Conservation (phyloP, 2,113 vertebrate species). For the Pontoporia blainvillei region DNA sequence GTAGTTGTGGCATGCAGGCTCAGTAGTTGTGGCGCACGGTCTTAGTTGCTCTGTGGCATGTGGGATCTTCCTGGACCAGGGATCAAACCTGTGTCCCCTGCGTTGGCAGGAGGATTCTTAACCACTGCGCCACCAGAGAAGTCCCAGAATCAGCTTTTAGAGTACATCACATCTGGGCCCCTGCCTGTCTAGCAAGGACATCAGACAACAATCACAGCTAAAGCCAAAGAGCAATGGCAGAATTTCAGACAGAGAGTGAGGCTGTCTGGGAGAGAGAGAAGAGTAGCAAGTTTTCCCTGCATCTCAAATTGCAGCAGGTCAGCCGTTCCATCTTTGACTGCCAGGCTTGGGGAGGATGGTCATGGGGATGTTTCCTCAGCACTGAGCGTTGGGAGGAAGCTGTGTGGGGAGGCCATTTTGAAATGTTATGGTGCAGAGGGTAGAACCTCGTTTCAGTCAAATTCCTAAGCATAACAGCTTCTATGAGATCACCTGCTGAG, state of each 20-base stretch:
- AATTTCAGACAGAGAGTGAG: neutral
- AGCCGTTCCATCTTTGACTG: neutral
- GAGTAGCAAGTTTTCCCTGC: neutral
- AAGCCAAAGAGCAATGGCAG: neutral
- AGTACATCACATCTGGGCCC: too few species aligned
- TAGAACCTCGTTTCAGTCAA: neutral
- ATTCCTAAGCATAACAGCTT: neutral
- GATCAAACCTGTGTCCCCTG: too few species aligned
- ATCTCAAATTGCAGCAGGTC: neutral
- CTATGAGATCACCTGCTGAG: neutral
- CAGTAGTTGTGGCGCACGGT: too few species aligned
- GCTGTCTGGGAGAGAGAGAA: neutral
- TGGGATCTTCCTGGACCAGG: too few species aligned
- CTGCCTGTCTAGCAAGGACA: neutral
- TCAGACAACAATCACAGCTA: too few species aligned
- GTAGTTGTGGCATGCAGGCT: too few species aligned
- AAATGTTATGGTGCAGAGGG: neutral
- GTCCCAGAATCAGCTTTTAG: too few species aligned
- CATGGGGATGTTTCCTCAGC: neutral
- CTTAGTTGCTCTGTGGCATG: too few species aligned
- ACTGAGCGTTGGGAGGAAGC: neutral
- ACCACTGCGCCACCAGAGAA: too few species aligned
- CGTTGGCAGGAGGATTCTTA: too few species aligned
- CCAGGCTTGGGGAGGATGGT: neutral
- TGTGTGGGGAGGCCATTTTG: neutral